A percentile compares a stretch with the other conserved stretches of the same genome.
Evolutionary conservation across 2,797 vertebrate species (phyloP).

Genomic region (Okamejei kenojei): DNA sequence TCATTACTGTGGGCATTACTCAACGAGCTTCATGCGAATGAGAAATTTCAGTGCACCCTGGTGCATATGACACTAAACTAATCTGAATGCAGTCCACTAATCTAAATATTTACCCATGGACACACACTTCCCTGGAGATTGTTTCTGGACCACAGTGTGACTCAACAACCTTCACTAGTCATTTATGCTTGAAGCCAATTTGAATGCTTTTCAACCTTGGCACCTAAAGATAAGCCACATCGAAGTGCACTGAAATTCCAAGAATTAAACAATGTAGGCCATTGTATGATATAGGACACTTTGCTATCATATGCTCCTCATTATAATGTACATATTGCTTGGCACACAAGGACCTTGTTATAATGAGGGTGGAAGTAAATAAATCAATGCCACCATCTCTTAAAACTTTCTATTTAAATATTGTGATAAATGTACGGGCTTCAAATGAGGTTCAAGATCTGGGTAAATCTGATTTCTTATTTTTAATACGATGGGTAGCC

Average conservation of each 20-base stretch:
- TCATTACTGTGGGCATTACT: too few relatives aligned
- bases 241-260: not conserved
- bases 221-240: too few relatives aligned
- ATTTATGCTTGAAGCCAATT: not conserved
- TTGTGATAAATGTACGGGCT: constrained; percentile 5
- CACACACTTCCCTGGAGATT: not conserved
- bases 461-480: constrained; percentile 11
- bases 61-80: too few relatives aligned
- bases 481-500: not conserved
- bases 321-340: constrained; percentile 35
- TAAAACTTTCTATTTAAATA: constrained; percentile 37
- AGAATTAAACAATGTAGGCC: not conserved
- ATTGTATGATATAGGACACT: not conserved
- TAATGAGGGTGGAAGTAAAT: constrained; percentile 35
- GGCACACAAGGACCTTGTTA: constrained; percentile 6
- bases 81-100: too few relatives aligned
- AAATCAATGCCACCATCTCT: constrained; percentile 31
- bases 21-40: too few relatives aligned
- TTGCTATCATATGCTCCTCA: constrained; percentile 16
- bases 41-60: too few relatives aligned
- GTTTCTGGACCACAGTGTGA: not conserved
- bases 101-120: not conserved
- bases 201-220: too few relatives aligned
- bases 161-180: not conserved
- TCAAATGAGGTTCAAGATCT: constrained; percentile 15